Evolutionary conservation across 2,797 vertebrate genomes (phyloP).

Genomic region (Hoplostethus atlanticus): DNA sequence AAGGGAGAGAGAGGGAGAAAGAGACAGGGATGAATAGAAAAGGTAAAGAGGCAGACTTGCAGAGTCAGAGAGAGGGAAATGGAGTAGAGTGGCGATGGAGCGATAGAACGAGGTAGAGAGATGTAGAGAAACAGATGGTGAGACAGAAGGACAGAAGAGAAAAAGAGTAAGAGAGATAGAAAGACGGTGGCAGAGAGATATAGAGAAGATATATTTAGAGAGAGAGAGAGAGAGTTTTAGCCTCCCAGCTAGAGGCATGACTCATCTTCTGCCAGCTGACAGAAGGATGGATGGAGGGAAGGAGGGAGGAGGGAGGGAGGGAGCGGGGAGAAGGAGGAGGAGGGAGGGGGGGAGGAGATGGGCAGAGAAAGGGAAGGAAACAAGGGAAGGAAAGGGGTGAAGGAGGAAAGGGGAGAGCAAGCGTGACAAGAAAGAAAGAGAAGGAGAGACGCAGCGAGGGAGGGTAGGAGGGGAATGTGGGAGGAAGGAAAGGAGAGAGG

Average conservation of each 20-base stretch:
- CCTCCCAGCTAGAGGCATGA: conserved; percentile 82
- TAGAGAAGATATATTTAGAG: conserved; percentile 76
- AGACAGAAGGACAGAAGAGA: conserved; percentile 18
- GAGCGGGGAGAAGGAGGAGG: conserved; percentile 42
- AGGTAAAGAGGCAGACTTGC: conserved; percentile 38
- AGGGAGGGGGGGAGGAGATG: conserved; percentile 12
- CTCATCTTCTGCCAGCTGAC: conserved; percentile 84
- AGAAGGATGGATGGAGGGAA: conserved; percentile 78
- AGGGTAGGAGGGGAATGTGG: conserved; percentile 9
- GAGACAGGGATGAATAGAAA: conserved; percentile 22
- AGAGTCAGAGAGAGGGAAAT: conserved; percentile 16
- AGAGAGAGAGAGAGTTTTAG: conserved; percentile 71
- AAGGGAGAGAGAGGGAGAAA: not conserved
- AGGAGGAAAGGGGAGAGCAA: conserved; percentile 57
- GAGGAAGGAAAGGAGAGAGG: not conserved
- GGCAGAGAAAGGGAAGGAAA: conserved; percentile 10
- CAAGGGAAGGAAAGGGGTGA: conserved; percentile 30
- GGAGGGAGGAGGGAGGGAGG: conserved; percentile 56
- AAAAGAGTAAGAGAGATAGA: conserved; percentile 52
- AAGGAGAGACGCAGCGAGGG: conserved; percentile 10
- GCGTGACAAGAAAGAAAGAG: not conserved
- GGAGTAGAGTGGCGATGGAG: conserved; percentile 25
- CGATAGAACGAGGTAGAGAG: conserved; percentile 57
- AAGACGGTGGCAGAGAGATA: conserved; percentile 68
- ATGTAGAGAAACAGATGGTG: conserved; percentile 70